phyloP scores from a whole-genome alignment of 2,113 vertebrate species.

The Physeter macrocephalus region DNA sequence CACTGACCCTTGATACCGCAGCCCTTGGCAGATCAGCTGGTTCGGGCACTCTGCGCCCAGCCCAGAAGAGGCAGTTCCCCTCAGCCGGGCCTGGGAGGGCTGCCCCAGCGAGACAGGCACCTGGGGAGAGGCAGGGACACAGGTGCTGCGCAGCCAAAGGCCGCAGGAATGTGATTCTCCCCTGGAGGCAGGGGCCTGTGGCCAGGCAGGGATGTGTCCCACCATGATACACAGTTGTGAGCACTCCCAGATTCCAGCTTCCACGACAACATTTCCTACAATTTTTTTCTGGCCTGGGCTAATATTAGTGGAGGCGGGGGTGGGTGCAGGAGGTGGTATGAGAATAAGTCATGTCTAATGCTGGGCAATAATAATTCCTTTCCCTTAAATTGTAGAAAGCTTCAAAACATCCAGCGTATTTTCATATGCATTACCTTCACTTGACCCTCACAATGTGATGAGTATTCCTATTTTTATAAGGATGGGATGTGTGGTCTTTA shows the following conservation, averaged over 20 bases:
- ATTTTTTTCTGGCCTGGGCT: neutral
- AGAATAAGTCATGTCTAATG: neutral
- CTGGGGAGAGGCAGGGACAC: neutral
- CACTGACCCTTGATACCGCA: constrained; percentile 56
- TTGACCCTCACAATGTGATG: neutral
- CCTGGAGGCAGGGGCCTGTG: neutral
- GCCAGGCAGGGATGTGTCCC: neutral
- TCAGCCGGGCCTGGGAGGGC: neutral
- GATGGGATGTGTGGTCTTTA: neutral
- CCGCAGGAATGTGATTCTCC: accelerated
- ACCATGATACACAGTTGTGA: accelerated
- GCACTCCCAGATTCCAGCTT: neutral
- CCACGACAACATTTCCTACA: neutral
- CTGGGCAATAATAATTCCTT: neutral
- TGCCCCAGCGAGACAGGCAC: neutral
- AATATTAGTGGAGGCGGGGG: neutral
- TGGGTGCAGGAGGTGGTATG: too few species aligned
- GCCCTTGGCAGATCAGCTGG: neutral
- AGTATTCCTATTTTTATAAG: neutral
- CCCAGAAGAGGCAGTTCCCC: neutral
- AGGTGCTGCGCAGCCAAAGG: neutral
- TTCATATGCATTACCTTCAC: neutral
- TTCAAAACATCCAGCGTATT: neutral
- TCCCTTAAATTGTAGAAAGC: neutral
- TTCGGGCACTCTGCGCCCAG: neutral